phyloP scores from a whole-genome alignment of 2,797 vertebrate species.

The Xiphophorus birchmanni region DNA sequence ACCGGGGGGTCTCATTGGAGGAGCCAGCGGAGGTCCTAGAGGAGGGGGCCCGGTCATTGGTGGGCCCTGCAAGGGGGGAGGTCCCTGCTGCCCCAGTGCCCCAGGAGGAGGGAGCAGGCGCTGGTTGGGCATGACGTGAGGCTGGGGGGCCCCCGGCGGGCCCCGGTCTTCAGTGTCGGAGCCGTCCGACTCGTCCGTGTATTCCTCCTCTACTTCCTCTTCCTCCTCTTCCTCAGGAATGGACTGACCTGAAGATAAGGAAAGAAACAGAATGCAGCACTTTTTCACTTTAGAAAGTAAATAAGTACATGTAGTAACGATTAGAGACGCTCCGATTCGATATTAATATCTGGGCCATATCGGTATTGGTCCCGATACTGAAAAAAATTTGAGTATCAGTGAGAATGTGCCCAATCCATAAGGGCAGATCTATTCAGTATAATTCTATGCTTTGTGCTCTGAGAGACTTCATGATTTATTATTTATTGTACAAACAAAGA shows the following conservation, averaged over 20 bases:
- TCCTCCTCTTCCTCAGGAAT: slow-evolving; percentile 94
- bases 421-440: too few relatives aligned
- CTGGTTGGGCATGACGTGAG: slow-evolving; percentile 59
- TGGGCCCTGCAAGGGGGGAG: slow-evolving; percentile 89
- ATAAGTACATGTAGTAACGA: too few relatives aligned
- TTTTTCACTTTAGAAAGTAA: background rate
- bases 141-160: slow-evolving; percentile 75
- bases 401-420: too few relatives aligned
- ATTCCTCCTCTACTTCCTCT: slow-evolving; percentile 91
- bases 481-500: too few relatives aligned
- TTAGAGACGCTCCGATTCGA: too few relatives aligned
- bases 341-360: too few relatives aligned
- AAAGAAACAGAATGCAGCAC: background rate
- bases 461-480: too few relatives aligned
- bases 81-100: slow-evolving; percentile 79
- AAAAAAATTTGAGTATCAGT: too few relatives aligned
- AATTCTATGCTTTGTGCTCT: too few relatives aligned
- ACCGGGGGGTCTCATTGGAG: slow-evolving; percentile 93
- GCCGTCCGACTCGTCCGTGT: slow-evolving; percentile 85
- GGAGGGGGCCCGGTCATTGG: slow-evolving; percentile 95
- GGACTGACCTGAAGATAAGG: slow-evolving; percentile 86
- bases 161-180: slow-evolving; percentile 84
- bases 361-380: too few relatives aligned
- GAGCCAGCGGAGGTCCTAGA: slow-evolving; percentile 92
- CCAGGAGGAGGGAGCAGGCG: slow-evolving; percentile 71